Percentiles rank a stretch among this genome's conserved stretches.
Evolutionary conservation across 1,140 invertebrate species (phyloP).

Genomic region (Drosophila fuyamai): DNA sequence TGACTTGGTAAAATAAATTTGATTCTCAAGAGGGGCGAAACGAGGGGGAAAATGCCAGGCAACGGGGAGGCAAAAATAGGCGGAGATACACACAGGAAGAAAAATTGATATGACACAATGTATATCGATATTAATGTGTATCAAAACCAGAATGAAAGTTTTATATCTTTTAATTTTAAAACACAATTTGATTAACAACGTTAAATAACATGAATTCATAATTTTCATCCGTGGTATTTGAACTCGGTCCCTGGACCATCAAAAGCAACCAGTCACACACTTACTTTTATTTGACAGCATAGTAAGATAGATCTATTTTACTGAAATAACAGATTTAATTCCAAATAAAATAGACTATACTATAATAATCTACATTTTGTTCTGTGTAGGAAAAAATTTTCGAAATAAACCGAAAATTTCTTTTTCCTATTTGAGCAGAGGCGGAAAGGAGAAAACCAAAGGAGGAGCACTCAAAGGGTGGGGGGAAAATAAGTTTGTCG

Average conservation of each 20-base stretch:
- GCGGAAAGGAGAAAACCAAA: conserved; percentile 30
- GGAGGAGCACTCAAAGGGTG: conserved; percentile 8
- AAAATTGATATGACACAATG: conserved; percentile 24
- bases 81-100: conserved; percentile 27
- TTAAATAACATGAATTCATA: neutral
- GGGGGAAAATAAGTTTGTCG: neutral
- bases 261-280: too few relatives aligned
- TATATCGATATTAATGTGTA: neutral
- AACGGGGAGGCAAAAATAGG: conserved; percentile 16
- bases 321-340: too few relatives aligned
- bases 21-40: conserved; percentile 74
- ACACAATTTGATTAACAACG: neutral
- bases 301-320: too few relatives aligned
- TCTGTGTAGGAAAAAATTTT: conserved; percentile 27
- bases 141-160: too few relatives aligned
- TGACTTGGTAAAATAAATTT: conserved; percentile 85
- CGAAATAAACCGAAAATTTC: conserved; percentile 78
- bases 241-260: too few relatives aligned
- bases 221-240: too few relatives aligned
- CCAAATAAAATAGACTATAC: too few relatives aligned
- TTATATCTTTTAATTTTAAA: too few relatives aligned
- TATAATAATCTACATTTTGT: neutral
- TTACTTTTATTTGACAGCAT: too few relatives aligned
- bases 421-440: conserved; percentile 64
- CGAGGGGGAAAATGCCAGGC: conserved; percentile 33